Evolutionary conservation across 2,797 vertebrate species (phyloP).

Genomic region (Telmatherina bonti): DNA sequence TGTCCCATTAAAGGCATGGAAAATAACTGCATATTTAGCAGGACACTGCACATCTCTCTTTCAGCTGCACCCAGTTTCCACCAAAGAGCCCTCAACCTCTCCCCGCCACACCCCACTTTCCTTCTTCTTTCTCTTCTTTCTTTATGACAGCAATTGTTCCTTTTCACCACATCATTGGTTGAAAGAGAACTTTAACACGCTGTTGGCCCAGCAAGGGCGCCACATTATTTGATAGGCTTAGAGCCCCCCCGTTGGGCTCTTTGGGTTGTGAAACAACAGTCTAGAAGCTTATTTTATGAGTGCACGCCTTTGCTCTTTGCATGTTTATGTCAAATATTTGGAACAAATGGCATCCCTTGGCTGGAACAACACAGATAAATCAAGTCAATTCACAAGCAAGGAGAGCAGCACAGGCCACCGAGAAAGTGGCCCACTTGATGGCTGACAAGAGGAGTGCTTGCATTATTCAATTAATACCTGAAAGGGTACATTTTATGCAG

Average conservation of each 20-base stretch:
- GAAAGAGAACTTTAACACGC: slow-evolving; percentile 74
- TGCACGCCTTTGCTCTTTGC: slow-evolving; percentile 80
- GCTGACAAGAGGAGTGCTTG: slow-evolving; percentile 75
- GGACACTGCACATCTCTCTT: slow-evolving; percentile 75
- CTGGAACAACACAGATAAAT: slow-evolving; percentile 82
- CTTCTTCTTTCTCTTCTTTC: slow-evolving; percentile 24
- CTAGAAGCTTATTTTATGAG: slow-evolving; percentile 77
- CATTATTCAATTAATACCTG: slow-evolving; percentile 84
- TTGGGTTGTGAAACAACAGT: slow-evolving; percentile 78
- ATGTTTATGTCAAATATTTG: slow-evolving; percentile 84
- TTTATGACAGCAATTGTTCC: slow-evolving; percentile 74
- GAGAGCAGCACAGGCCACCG: slow-evolving; percentile 57
- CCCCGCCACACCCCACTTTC: slow-evolving; percentile 20
- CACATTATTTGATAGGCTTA: slow-evolving; percentile 65
- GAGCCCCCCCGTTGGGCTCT: slow-evolving; percentile 51
- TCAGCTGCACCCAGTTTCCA: slow-evolving; percentile 36
- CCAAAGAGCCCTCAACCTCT: slow-evolving; percentile 40
- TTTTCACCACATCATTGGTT: slow-evolving; percentile 74
- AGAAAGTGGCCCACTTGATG: slow-evolving; percentile 78
- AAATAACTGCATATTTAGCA: slow-evolving; percentile 81
- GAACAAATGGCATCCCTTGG: slow-evolving; percentile 82
- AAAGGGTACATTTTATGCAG: slow-evolving; percentile 80
- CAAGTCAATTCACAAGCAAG: slow-evolving; percentile 72
- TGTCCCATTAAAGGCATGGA: slow-evolving; percentile 81
- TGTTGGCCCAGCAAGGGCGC: slow-evolving; percentile 72